Base-by-base conservation (phyloP, 2,113 vertebrate species). In the Malurus melanocephalus region DNA sequence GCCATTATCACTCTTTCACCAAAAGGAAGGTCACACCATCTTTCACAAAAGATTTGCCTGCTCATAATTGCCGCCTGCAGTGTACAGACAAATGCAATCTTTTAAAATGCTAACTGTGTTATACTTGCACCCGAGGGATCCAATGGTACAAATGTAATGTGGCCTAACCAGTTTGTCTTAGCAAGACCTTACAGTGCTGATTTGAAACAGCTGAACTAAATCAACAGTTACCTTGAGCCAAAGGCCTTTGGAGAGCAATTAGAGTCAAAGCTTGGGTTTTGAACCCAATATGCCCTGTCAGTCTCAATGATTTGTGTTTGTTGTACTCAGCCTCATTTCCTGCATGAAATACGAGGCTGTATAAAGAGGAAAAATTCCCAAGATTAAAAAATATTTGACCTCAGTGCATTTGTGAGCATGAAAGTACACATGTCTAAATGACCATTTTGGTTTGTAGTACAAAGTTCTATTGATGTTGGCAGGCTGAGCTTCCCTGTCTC, bases 151-250 rank as follows among this genome's bases (percentile, higher is more conserved):
- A 97, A 97, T 97, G 96, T 96, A 97, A 96, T 83, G 83, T 81
- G 65, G 96, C 95, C 97, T 97, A 97, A 96, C 97, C 94, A 97
- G 98, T 97, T 98, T 98, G 97, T 97, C 97, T 98, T 97, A 97
- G 97, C 64, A 52, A 97, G 96, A 96, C 97, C 97, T 97, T 97
- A 96, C 87, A 83, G 95, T 96, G 97, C 94, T 98, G 97, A 98
- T 98, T 98, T 97, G 97, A 98, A 98, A 98, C 98, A 98, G 97
- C 97, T 98, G 98, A 98, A 96, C 97, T 98, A 98, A 98, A 98
- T 98, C 97, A 98, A 98, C 98, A 98, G 97, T 97, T 98, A 98
- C 98, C 97, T 98, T 98, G 97, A 98, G 97, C 97, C 97, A 98
- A 97, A 93, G 96, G 97, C 97, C 97, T 98, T 98, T 94, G 95